These are phyloP conservation scores for Dasyurus viverrinus DNA, from an alignment of 2,113 vertebrate genomes.

Conservation along the genomic window DNA sequence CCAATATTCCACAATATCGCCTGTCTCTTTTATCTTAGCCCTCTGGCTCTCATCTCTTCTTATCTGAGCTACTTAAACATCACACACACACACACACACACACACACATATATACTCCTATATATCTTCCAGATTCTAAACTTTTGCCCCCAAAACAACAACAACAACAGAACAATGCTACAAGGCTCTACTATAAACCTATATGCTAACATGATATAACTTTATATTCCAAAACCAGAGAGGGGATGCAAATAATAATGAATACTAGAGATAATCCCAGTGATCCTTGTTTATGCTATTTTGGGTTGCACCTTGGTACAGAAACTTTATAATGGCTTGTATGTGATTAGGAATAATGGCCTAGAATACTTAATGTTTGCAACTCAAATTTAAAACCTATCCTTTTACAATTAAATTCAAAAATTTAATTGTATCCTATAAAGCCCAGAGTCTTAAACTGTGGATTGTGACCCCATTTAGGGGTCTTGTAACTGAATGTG, in stretches of 20 bases:
- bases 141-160: background rate
- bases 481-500: too few species aligned
- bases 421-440: background rate
- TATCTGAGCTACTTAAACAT: background rate
- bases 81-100: too few species aligned
- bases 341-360: conserved; percentile 14
- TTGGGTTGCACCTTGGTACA: background rate
- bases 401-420: conserved; percentile 26
- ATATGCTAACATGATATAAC: conserved; percentile 4
- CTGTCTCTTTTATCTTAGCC: background rate
- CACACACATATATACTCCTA: background rate
- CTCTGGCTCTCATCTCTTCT: background rate
- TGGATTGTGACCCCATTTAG: too few species aligned
- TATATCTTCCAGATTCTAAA: background rate
- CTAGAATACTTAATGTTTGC: conserved; percentile 18
- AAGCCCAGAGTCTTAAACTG: too few species aligned
- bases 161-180: background rate
- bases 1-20: background rate
- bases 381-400: conserved; percentile 13
- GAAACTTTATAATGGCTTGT: conserved; percentile 14
- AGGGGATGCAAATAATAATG: too few species aligned
- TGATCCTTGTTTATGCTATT: background rate
- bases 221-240: conserved; percentile 17
- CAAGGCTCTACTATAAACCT: background rate
- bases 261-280: background rate